Evolutionary conservation across 2,888 invertebrate species (phyloP).

Genomic region (Cryptocheilus praepositus): DNA sequence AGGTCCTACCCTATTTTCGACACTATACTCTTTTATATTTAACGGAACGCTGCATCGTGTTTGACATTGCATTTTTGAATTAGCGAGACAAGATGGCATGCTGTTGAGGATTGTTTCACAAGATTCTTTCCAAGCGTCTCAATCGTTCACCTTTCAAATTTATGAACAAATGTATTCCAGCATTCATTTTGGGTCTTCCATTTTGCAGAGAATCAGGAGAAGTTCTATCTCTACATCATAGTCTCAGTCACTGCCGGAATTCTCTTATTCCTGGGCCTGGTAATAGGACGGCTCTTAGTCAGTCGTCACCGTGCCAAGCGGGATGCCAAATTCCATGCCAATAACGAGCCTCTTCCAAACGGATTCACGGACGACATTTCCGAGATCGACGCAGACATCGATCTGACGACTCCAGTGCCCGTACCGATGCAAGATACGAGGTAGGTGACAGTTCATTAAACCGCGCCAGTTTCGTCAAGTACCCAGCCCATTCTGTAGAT

Average conservation of each 20-base stretch:
- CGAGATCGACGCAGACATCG: conserved; percentile 88
- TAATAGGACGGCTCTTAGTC: conserved; percentile 83
- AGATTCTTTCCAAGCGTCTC: no score
- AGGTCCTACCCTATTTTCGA: no score
- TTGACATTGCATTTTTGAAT: conserved; percentile 38
- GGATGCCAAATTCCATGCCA: conserved; percentile 82
- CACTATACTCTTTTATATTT: no score
- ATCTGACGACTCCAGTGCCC: conserved; percentile 83
- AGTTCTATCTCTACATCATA: conserved; percentile 89
- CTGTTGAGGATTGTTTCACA: neutral
- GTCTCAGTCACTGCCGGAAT: conserved; percentile 85
- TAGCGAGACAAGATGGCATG: conserved; percentile 33
- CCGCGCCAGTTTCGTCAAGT: neutral
- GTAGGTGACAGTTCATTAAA: conserved; percentile 45
- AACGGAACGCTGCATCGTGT: conserved; percentile 27
- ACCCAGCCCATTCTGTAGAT: neutral
- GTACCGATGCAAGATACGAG: conserved; percentile 75
- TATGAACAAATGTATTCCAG: neutral
- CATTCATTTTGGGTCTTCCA: neutral
- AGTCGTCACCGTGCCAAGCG: conserved; percentile 81
- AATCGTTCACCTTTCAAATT: neutral
- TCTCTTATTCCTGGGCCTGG: conserved; percentile 83
- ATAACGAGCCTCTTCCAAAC: conserved; percentile 86
- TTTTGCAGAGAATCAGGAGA: conserved; percentile 83
- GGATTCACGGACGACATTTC: conserved; percentile 92